Percentiles rank a stretch among this genome's conserved stretches.
phyloP scores from a whole-genome alignment of 2,797 vertebrate genomes.

The Lycodopsis pacificus region DNA sequence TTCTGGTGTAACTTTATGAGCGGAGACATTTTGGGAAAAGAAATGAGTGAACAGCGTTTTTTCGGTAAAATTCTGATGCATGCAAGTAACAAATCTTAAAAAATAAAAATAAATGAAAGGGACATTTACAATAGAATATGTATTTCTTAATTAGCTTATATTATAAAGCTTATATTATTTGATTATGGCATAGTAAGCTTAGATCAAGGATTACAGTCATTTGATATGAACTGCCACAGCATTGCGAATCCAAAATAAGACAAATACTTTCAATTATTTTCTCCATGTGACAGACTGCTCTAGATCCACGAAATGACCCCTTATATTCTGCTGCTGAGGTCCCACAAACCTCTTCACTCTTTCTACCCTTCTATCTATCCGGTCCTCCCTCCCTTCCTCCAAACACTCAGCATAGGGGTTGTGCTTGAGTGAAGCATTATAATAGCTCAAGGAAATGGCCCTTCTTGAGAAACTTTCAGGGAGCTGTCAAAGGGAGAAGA shows the following conservation, averaged over 20 bases:
- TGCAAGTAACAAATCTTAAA: slow-evolving; percentile 5
- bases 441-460: slow-evolving; percentile 86
- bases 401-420: slow-evolving; percentile 71
- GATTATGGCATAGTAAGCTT: neutral
- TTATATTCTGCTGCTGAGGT: slow-evolving; percentile 53
- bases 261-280: slow-evolving; percentile 22
- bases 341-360: slow-evolving; percentile 46
- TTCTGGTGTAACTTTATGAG: neutral
- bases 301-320: slow-evolving; percentile 63
- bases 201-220: neutral
- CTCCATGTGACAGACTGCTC: slow-evolving; percentile 47
- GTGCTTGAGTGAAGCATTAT: slow-evolving; percentile 87
- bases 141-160: neutral
- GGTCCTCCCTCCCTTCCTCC: slow-evolving; percentile 44
- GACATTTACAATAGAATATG: neutral
- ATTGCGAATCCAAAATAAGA: slow-evolving; percentile 25
- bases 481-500: slow-evolving; percentile 86
- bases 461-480: slow-evolving; percentile 86
- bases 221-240: neutral
- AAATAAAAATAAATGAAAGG: neutral
- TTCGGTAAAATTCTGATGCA: slow-evolving; percentile 1
- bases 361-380: slow-evolving; percentile 58
- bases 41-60: slow-evolving; percentile 15
- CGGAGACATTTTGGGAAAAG: slow-evolving; percentile 21
- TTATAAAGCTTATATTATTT: neutral